phyloP scores from a whole-genome alignment of 2,113 vertebrate genomes.

The Struthidea cinerea region DNA sequence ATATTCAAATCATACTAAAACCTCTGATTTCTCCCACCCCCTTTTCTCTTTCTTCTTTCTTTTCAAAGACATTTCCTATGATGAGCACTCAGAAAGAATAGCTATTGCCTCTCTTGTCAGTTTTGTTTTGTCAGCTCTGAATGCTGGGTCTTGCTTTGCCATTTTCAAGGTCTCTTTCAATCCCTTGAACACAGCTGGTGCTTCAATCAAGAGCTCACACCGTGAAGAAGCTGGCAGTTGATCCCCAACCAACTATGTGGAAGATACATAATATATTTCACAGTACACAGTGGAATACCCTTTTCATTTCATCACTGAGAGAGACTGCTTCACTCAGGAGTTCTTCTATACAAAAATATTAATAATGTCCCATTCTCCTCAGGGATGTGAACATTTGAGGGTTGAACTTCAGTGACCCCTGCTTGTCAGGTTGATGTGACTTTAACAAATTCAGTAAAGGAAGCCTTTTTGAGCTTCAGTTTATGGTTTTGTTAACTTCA shows the following conservation, averaged over 20 bases:
- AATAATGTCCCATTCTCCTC: conserved; percentile 61
- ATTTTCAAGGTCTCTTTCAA: conserved; percentile 77
- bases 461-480: neutral
- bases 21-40: neutral
- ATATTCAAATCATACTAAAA: conserved; percentile 24
- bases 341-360: conserved; percentile 69
- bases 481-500: neutral
- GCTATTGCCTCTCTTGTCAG: conserved; percentile 60
- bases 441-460: conserved; percentile 61
- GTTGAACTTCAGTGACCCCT: conserved; percentile 62
- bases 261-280: conserved; percentile 64
- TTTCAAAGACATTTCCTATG: conserved; percentile 60
- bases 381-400: conserved; percentile 56
- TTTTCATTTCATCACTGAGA: conserved; percentile 62
- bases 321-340: conserved; percentile 48
- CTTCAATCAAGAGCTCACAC: conserved; percentile 73
- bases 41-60: conserved; percentile 1
- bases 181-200: conserved; percentile 69
- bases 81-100: conserved; percentile 61
- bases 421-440: conserved; percentile 64
- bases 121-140: conserved; percentile 70
- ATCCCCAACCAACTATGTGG: conserved; percentile 56
- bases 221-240: conserved; percentile 67
- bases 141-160: conserved; percentile 68
- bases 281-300: conserved; percentile 52